phyloP scores from a whole-genome alignment of 1,140 invertebrate genomes.

The Temnothorax nylanderi region DNA sequence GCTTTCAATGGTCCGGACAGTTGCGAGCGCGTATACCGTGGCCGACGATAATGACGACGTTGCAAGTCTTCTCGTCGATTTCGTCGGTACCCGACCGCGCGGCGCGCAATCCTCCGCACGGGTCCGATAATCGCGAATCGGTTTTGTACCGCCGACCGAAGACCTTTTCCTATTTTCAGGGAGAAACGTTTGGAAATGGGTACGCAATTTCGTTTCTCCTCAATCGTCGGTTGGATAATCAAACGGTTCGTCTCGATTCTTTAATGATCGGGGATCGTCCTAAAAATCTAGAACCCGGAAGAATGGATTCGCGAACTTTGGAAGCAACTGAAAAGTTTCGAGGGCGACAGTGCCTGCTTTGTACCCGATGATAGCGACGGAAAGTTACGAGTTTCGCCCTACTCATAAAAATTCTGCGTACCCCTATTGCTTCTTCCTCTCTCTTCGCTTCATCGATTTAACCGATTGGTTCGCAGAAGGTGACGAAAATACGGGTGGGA shows the following conservation, averaged over 20 bases:
- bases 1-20: slow-evolving; percentile 66
- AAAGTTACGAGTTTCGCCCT: neutral
- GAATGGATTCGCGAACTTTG: neutral
- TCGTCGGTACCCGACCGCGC: slow-evolving; percentile 24
- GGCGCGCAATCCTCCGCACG: neutral
- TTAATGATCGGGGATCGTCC: neutral
- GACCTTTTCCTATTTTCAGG: slow-evolving; percentile 49
- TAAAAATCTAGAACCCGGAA: slow-evolving; percentile 2
- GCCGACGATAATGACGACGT: slow-evolving; percentile 62
- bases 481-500: slow-evolving; percentile 9
- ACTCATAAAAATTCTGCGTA: neutral
- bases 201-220: slow-evolving; percentile 32
- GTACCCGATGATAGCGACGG: neutral
- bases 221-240: slow-evolving; percentile 22
- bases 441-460: neutral
- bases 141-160: neutral
- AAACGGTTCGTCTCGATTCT: neutral
- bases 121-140: slow-evolving; percentile 39
- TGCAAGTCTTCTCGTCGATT: slow-evolving; percentile 54
- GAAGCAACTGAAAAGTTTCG: neutral
- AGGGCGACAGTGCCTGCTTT: neutral
- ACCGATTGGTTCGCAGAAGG: neutral
- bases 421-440: neutral
- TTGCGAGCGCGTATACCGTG: slow-evolving; percentile 45
- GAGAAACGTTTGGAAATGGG: neutral